Conservation (phyloP, 1,140 invertebrate genomes). For the Pararge aegeria region DNA sequence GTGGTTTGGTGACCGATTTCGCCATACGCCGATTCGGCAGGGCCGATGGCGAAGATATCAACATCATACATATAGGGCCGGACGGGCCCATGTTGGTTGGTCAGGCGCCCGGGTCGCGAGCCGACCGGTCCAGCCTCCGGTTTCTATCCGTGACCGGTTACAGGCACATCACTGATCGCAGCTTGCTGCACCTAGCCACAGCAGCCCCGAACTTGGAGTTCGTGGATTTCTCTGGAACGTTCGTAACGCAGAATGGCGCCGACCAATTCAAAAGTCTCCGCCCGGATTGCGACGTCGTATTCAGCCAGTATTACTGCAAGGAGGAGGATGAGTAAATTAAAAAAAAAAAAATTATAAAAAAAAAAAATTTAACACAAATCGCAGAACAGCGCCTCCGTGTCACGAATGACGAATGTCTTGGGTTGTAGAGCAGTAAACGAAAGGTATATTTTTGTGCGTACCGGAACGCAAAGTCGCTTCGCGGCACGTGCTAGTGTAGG, state of each 20-base stretch:
- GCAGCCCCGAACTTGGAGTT: slow-evolving; percentile 81
- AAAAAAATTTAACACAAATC: no score
- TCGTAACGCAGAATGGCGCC: slow-evolving; percentile 79
- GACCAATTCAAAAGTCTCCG: slow-evolving; percentile 69
- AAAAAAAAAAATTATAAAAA: not conserved
- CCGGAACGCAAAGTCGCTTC: no score
- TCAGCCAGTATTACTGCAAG: slow-evolving; percentile 21
- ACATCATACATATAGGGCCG: slow-evolving; percentile 53
- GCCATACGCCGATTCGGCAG: slow-evolving; percentile 52
- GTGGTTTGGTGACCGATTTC: slow-evolving; percentile 46
- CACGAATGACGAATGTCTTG: no score
- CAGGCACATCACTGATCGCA: slow-evolving; percentile 82
- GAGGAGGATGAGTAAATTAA: not conserved
- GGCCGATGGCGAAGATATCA: slow-evolving; percentile 48
- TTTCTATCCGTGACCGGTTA: slow-evolving; percentile 81
- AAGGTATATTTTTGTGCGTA: no score
- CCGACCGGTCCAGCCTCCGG: slow-evolving; percentile 49
- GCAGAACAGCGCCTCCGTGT: no score
- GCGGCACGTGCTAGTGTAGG: no score
- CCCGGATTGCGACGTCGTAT: slow-evolving; percentile 48
- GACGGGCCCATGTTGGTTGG: slow-evolving; percentile 24
- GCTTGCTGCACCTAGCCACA: slow-evolving; percentile 81
- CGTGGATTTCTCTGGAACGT: slow-evolving; percentile 83
- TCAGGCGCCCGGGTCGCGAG: slow-evolving; percentile 28
- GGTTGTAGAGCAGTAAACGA: no score